Evolutionary conservation across 2,888 invertebrate species (phyloP).

Genomic region (Brassicogethes aeneus): DNA sequence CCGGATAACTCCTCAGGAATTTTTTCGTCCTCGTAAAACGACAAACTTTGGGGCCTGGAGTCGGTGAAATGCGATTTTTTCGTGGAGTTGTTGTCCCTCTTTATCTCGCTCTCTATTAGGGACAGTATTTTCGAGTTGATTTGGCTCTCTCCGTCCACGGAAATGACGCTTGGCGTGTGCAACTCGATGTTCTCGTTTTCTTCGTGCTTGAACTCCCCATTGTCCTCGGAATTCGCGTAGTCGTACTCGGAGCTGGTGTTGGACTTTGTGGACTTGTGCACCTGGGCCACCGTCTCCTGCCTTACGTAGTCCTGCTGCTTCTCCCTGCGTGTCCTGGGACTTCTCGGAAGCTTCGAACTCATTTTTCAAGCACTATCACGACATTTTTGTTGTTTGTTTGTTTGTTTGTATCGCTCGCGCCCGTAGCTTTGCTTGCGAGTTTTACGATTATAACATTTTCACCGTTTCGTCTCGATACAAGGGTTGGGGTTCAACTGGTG

Average conservation of each 20-base stretch:
- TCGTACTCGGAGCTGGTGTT: slow-evolving; percentile 32
- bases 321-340: slow-evolving; percentile 30
- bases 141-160: slow-evolving; percentile 49
- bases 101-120: slow-evolving; percentile 39
- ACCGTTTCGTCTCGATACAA: neutral
- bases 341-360: slow-evolving; percentile 22
- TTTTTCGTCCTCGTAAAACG: slow-evolving; percentile 42
- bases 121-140: slow-evolving; percentile 45
- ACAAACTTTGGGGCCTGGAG: slow-evolving; percentile 40
- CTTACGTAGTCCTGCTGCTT: slow-evolving; percentile 35
- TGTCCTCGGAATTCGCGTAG: slow-evolving; percentile 20
- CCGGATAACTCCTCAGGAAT: slow-evolving; percentile 40
- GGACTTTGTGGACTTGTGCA: slow-evolving; percentile 33
- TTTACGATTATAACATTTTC: neutral
- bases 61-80: slow-evolving; percentile 40
- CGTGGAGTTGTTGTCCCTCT: slow-evolving; percentile 35
- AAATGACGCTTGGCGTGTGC: slow-evolving; percentile 35
- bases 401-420: neutral
- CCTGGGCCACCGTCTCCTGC: slow-evolving; percentile 38
- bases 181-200: slow-evolving; percentile 28
- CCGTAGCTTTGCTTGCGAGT: neutral
- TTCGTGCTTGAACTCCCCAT: slow-evolving; percentile 16
- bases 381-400: neutral
- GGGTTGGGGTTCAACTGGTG: neutral
- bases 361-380: slow-evolving; percentile 5